Conservation (phyloP, 2,113 vertebrate species). For the Catharus fuscescens region DNA sequence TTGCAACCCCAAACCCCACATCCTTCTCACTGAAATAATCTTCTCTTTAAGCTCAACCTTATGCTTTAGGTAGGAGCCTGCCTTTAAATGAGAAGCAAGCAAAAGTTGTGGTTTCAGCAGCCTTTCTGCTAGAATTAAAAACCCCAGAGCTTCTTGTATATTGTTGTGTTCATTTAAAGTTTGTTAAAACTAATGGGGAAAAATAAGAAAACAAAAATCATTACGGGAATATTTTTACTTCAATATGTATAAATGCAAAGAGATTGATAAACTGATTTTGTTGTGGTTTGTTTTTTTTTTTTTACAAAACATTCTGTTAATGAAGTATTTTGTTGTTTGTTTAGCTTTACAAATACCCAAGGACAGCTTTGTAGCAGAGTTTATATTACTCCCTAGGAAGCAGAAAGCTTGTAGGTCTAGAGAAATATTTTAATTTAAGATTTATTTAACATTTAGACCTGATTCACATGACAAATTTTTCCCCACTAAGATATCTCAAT, state of each 20-base stretch:
- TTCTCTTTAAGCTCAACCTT: not conserved
- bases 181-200: conserved; percentile 14
- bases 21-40: not conserved
- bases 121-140: not conserved
- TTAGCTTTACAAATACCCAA: conserved; percentile 40
- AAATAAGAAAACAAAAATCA: not conserved
- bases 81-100: not conserved
- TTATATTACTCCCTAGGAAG: not conserved
- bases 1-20: not conserved
- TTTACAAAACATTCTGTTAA: conserved; percentile 12
- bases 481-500: not conserved
- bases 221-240: not conserved
- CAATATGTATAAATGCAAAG: not conserved
- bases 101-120: not conserved
- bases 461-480: not conserved
- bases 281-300: not conserved
- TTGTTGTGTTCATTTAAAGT: not conserved
- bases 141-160: not conserved
- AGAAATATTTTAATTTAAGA: conserved; percentile 14
- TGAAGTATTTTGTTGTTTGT: conserved; percentile 40
- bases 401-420: not conserved
- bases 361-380: not conserved
- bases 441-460: not conserved
- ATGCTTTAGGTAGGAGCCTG: not conserved
- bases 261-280: not conserved